A percentile compares a stretch with the other conserved stretches of the same genome.
Conservation (phyloP, 2,888 invertebrate genomes). For the Melinaea menophilus region DNA sequence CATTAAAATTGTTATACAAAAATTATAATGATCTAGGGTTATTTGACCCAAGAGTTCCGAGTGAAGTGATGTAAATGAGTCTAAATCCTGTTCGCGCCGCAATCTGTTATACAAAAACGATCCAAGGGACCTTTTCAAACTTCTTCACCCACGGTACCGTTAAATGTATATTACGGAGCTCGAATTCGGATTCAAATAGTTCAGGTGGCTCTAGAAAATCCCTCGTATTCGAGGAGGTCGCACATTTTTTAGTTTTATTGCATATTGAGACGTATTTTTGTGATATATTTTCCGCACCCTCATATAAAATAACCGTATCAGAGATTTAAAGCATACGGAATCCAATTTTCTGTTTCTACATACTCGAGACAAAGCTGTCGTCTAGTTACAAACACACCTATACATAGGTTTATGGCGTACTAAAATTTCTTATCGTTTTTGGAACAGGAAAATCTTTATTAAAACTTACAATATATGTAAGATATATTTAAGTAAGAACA, state of each 20-base stretch:
- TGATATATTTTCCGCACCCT: constrained; percentile 57
- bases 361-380: background rate
- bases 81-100: constrained; percentile 49
- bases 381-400: background rate
- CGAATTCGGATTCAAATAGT: constrained; percentile 62
- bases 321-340: constrained; percentile 53
- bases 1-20: constrained; percentile 19
- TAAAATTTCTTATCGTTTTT: too few relatives aligned
- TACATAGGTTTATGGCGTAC: background rate
- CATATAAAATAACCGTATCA: constrained; percentile 51
- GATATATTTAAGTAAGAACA: too few relatives aligned
- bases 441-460: too few relatives aligned
- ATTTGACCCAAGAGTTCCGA: constrained; percentile 34
- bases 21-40: constrained; percentile 11
- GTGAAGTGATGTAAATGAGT: constrained; percentile 57
- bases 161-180: constrained; percentile 64
- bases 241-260: constrained; percentile 71
- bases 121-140: constrained; percentile 61
- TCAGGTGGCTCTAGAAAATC: constrained; percentile 72
- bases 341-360: constrained; percentile 20
- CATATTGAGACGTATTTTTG: constrained; percentile 73
- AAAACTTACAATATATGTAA: too few relatives aligned
- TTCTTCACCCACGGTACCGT: constrained; percentile 57
- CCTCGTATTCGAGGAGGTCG: constrained; percentile 64
- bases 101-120: constrained; percentile 52